Conservation (phyloP, 2,113 vertebrate species). For the Orthonyx spaldingii region DNA sequence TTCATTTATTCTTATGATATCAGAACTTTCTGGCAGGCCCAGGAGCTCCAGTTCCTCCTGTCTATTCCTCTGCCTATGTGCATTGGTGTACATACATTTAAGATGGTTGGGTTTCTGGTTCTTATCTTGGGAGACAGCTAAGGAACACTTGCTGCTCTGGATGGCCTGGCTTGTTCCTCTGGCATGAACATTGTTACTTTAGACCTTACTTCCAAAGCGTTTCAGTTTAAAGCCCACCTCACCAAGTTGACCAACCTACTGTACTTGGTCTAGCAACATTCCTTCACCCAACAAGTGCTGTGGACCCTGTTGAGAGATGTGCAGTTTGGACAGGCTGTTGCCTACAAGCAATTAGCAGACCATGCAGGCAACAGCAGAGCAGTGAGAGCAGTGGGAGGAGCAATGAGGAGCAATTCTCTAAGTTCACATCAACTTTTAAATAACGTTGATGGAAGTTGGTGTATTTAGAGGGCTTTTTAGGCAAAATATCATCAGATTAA, state of each 20-base stretch:
- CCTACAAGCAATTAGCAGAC: constrained; percentile 83
- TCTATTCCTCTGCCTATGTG: background rate
- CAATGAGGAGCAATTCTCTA: constrained; percentile 85
- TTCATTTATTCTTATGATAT: background rate
- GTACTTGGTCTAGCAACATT: background rate
- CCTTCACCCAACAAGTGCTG: constrained; percentile 78
- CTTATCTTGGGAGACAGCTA: background rate
- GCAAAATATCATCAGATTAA: background rate
- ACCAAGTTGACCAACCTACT: background rate
- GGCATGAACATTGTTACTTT: background rate
- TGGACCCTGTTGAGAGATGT: constrained; percentile 74
- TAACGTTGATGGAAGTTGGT: background rate
- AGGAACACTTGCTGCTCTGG: background rate
- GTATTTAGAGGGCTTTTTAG: background rate
- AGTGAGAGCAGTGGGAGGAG: constrained; percentile 80
- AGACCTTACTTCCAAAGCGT: background rate
- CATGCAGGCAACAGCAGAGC: constrained; percentile 79
- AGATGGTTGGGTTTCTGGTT: background rate
- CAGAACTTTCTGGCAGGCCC: background rate
- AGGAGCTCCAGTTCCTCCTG: background rate
- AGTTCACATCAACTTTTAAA: constrained; percentile 32
- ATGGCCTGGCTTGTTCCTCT: background rate
- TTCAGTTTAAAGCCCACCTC: background rate
- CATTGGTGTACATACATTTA: background rate
- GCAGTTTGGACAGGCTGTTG: constrained; percentile 80